These are phyloP conservation scores for Cotesia chilonis DNA, from an alignment of 1,140 invertebrate species.

Conservation along the genomic window DNA sequence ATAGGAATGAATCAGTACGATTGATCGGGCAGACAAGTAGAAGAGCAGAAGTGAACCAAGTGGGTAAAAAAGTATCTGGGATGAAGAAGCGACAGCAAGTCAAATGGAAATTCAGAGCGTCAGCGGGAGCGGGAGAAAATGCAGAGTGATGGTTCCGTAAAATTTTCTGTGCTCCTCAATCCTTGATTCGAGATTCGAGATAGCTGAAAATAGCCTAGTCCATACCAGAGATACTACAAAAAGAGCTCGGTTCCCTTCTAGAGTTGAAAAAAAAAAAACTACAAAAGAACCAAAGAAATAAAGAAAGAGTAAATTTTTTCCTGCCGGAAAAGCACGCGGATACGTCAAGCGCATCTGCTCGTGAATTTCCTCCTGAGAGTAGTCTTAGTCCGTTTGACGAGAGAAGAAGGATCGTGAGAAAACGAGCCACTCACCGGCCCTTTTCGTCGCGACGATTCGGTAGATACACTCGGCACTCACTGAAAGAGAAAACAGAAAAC, in stretches of 20 bases:
- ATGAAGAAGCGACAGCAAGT: constrained; percentile 13
- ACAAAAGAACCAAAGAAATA: not conserved
- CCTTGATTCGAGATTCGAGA: not conserved
- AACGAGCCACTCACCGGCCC: constrained; percentile 27
- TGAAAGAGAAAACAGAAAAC: not conserved
- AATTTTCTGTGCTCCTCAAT: constrained; percentile 18
- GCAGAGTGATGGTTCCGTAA: constrained; percentile 10
- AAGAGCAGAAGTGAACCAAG: not conserved
- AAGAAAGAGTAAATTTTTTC: constrained; percentile 10
- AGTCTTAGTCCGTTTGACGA: constrained; percentile 34
- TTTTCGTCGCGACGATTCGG: no score
- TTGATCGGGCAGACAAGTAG: not conserved
- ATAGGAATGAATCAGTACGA: no score
- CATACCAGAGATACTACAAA: not conserved
- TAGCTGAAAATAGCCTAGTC: not conserved
- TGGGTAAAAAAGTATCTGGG: constrained; percentile 1
- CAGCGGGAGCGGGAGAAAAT: not conserved
- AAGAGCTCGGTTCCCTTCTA: not conserved
- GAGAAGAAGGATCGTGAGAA: constrained; percentile 32
- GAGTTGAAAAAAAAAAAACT: not conserved
- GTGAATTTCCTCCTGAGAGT: constrained; percentile 32
- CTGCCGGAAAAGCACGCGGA: constrained; percentile 22
- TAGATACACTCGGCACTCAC: not conserved
- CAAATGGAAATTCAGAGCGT: constrained; percentile 28
- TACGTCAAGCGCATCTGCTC: constrained; percentile 39